Evolutionary conservation across 1,140 invertebrate genomes (phyloP), one percentile per base, ranked within the genome.

Genomic region (Drosophila sechellia): DNA sequence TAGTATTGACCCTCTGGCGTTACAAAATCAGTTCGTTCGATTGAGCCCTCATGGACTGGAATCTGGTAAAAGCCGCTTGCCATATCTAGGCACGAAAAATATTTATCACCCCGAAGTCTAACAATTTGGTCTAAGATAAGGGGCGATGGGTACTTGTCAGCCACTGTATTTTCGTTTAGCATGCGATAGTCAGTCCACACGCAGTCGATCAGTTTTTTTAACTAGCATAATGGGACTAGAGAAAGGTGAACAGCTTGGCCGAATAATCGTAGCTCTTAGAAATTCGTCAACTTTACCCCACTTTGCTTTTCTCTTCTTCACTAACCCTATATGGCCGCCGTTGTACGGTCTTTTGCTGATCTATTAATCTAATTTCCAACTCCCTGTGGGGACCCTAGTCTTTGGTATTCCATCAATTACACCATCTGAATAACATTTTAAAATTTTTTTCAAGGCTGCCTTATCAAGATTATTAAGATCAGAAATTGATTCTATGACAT

Each of bases 231-330:
- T 17, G 4, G 45, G 57, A 27, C 45, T 43, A 20, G 39, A 48
- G 17, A 52, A 63, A 17, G 40, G 60, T 25, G 50, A 63, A 10
- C 40, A 46, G 6, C 50, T 54, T 13, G 20, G 31, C 11, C 60
- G 37, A 46, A 63, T 63, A 54, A 63, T 27, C 15, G 54, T 45
- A 34, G 27, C 15, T 15, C 37, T 35, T 17, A 17, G 17, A 17
- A 17, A 17, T 17, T 17, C 17, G 17, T 17, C 17, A 17, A 17
- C 17, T 13, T 53, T 54, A 35, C 6, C 42, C 11, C 59, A 63
- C 60, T 4, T 25, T 13, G 3, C 8, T 40, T 39, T 42, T 61
- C 8, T 61, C 48, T 27, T 61, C 49, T 27, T 45, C 49, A 20
- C 39, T 34, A 61, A 61, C 48, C 12, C 39, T 61, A 43, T 52